These are phyloP conservation scores for Petromus typicus DNA, from an alignment of 2,113 vertebrate species.

Conservation along the genomic window DNA sequence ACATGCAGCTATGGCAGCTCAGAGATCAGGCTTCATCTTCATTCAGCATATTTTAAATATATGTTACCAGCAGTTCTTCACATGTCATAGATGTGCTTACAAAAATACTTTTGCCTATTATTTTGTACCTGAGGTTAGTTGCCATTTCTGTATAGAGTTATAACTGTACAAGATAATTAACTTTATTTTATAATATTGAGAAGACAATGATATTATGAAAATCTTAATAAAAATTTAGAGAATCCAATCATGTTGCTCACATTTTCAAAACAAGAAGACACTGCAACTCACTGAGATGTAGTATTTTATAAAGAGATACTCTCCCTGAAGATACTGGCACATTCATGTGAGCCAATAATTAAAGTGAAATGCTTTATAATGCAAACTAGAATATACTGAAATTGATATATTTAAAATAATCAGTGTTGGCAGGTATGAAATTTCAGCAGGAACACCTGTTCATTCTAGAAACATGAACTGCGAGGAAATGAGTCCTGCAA, in stretches of 20 bases:
- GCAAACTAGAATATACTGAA: not conserved
- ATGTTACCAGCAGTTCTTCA: not conserved
- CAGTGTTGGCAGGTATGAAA: slow-evolving; percentile 40
- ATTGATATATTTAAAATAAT: slow-evolving; percentile 60
- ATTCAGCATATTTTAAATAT: not conserved
- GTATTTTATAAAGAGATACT: slow-evolving; percentile 52
- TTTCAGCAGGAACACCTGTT: slow-evolving; percentile 61
- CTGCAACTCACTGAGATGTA: not conserved
- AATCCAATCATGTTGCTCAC: not conserved
- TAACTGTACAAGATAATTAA: not conserved
- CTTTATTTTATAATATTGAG: slow-evolving; percentile 46
- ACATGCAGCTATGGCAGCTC: not conserved
- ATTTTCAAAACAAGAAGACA: slow-evolving; percentile 50
- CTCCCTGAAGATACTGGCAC: slow-evolving; percentile 41
- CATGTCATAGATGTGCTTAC: not conserved
- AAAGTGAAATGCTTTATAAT: slow-evolving; percentile 51
- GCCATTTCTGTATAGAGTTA: not conserved
- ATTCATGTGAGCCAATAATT: slow-evolving; percentile 24
- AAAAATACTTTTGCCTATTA: slow-evolving; percentile 1
- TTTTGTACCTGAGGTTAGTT: slow-evolving; percentile 27
- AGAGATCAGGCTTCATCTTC: not conserved
- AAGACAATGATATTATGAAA: slow-evolving; percentile 33
- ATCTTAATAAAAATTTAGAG: not conserved
- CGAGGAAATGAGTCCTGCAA: not conserved
- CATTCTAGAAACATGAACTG: slow-evolving; percentile 48